Evolutionary conservation across 2,113 vertebrate species (phyloP).

Genomic region (Pluvianellus socialis): DNA sequence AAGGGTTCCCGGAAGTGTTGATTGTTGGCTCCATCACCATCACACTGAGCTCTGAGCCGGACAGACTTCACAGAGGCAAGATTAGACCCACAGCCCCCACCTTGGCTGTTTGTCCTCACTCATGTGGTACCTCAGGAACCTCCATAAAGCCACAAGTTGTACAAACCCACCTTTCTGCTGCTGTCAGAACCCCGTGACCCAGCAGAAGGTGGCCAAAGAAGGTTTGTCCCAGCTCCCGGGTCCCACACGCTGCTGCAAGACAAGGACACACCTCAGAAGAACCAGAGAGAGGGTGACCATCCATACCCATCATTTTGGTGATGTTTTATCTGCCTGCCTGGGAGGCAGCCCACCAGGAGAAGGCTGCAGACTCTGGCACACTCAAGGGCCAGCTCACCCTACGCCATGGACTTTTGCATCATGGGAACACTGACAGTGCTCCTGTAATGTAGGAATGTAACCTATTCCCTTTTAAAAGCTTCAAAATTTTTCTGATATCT

Average conservation of each 20-base stretch:
- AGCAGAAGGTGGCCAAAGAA: background rate
- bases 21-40: background rate
- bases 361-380: accelerated
- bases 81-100: background rate
- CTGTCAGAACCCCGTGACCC: accelerated
- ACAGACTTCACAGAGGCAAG: background rate
- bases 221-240: background rate
- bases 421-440: background rate
- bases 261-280: background rate
- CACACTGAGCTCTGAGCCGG: background rate
- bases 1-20: background rate
- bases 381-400: background rate
- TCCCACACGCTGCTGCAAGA: accelerated
- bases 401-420: background rate
- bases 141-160: background rate
- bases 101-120: background rate
- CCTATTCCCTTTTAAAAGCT: background rate
- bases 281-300: accelerated
- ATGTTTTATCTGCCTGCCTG: background rate
- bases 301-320: background rate
- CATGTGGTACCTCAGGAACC: background rate
- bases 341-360: background rate
- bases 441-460: background rate
- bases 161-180: background rate
- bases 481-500: background rate